Evolutionary conservation across 2,888 invertebrate species (phyloP), one percentile per base, ranked within the genome.

Genomic region (Orchestes rusci): DNA sequence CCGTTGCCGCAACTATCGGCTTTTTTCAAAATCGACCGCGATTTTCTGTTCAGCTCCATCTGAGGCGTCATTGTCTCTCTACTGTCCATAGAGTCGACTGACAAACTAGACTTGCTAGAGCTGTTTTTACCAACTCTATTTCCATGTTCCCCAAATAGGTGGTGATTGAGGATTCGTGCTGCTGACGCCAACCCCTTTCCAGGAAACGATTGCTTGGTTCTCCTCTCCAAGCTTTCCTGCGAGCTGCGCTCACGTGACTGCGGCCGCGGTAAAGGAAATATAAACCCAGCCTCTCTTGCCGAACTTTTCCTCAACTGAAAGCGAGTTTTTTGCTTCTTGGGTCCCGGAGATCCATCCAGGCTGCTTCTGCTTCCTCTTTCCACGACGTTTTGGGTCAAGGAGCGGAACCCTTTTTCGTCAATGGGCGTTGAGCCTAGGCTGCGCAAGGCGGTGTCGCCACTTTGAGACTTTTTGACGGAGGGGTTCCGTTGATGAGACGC

Each of bases 321-420:
- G 58, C 89, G 80, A 55, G 87, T 86, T 73, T 87, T 87, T 62
- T 88, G 79, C 70, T 87, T 87, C 69, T 86, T 88, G 62, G 87
- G 86, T 70, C 77, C 67, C 52, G 77, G 74, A 38, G 78, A 72
- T 60, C 82, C 82, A 62, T 79, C 79, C 48, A 80, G 69, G 62
- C 78, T 78, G 48, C 78, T 74, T 45, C 71, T 71, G 67, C 62
- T 77, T 64, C 62, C 70, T 62, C 68, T 73, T 66, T 66, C 68
- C 28, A 64, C 45, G 20, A 64, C 45, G 16, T 66, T 66, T 3
- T 72, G 69, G n/a, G n/a, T n/a, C 50, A 72, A 67, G 28, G 71
- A 72, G 31, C 66, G 63, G 53, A 70, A 73, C 31, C 69, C 69
- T 16, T 51, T 48, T 57, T 77, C 77, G 38, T 77, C 77, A 64